phyloP scores from a whole-genome alignment of 2,797 vertebrate genomes.

The Rhinella marina region DNA sequence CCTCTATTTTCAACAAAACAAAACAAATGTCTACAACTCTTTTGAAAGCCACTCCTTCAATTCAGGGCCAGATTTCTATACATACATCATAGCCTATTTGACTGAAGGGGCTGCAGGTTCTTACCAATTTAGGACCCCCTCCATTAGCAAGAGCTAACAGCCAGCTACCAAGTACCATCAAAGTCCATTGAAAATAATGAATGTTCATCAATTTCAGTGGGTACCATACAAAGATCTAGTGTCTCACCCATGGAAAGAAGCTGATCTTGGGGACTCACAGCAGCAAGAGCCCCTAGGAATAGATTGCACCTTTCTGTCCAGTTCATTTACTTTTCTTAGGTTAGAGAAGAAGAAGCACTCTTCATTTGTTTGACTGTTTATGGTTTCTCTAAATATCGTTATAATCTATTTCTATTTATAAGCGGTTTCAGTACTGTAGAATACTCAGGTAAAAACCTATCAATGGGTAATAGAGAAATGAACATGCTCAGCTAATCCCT shows the following conservation, averaged over 20 bases:
- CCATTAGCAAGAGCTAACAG: not conserved
- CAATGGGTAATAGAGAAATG: not conserved
- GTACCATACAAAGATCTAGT: not conserved
- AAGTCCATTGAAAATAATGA: not conserved
- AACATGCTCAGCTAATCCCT: not conserved
- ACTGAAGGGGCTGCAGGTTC: not conserved
- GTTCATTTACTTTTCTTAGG: too few species aligned
- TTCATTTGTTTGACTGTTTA: too few species aligned
- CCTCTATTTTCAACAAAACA: not conserved
- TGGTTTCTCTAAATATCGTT: too few species aligned
- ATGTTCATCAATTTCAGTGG: not conserved
- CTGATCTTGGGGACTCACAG: not conserved
- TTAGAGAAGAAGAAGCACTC: too few species aligned
- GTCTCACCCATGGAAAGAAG: not conserved
- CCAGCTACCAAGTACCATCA: not conserved
- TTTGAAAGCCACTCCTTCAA: not conserved
- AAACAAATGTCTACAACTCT: not conserved
- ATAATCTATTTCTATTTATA: too few species aligned
- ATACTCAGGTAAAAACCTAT: too few species aligned
- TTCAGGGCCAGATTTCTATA: not conserved
- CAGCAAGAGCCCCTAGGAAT: too few species aligned
- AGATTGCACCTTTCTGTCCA: not conserved
- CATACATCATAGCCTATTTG: not conserved
- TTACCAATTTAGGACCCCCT: not conserved
- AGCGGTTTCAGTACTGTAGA: too few species aligned